These are phyloP conservation scores for Gymnoscopelus microlampas DNA, from an alignment of 2,797 vertebrate genomes.

Conservation along the genomic window DNA sequence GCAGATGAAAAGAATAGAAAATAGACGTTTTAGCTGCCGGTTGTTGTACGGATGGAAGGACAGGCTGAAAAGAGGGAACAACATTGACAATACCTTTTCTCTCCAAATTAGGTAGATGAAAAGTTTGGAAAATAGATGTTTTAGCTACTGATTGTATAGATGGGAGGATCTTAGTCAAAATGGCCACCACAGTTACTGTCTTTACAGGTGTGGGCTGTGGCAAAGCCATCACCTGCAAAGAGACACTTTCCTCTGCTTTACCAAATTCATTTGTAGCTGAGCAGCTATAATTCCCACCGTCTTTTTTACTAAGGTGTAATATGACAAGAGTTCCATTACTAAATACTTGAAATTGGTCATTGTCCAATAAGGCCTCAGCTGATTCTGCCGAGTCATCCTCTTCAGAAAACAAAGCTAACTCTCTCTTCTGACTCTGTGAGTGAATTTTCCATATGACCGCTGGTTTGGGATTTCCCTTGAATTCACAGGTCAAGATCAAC, in stretches of 20 bases:
- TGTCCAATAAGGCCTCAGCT: constrained; percentile 47
- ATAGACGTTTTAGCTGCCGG: constrained; percentile 18
- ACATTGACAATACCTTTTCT: constrained; percentile 48
- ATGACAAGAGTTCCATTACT: constrained; percentile 90
- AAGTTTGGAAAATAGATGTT: constrained; percentile 24
- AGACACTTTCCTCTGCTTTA: constrained; percentile 79
- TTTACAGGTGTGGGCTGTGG: constrained; percentile 69
- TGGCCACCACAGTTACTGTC: constrained; percentile 44
- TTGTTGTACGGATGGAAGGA: constrained; percentile 45
- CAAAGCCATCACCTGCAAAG: constrained; percentile 75
- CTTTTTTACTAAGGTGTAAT: constrained; percentile 82
- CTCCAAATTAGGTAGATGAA: constrained; percentile 9
- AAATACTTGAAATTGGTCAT: constrained; percentile 80
- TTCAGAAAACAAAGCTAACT: constrained; percentile 72
- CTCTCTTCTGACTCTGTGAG: constrained; percentile 77
- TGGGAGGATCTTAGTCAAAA: constrained; percentile 44
- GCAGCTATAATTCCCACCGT: constrained; percentile 92
- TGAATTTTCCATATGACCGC: constrained; percentile 86
- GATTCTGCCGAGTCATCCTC: constrained; percentile 64
- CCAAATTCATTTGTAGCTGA: constrained; percentile 89
- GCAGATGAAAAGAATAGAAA: constrained; percentile 12
- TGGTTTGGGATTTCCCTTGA: constrained; percentile 84
- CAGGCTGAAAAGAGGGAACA: constrained; percentile 37
- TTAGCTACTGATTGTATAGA: constrained; percentile 39
- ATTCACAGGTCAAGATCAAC: constrained; percentile 85